Evolutionary conservation across 2,888 invertebrate genomes (phyloP).

Genomic region (Scaptomyza reducta): DNA sequence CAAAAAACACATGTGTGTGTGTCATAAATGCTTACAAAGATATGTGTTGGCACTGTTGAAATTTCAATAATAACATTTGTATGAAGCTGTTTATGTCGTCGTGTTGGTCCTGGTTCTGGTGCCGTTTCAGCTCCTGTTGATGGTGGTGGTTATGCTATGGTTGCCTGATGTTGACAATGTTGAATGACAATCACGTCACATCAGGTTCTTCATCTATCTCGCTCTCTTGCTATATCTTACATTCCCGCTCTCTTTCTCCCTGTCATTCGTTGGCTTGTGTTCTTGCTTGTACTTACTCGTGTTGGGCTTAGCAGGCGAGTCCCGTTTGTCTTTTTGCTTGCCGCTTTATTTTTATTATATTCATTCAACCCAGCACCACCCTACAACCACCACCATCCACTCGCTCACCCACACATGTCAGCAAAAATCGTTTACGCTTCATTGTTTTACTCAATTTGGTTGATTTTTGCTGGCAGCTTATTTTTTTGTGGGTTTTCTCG

Average conservation of each 20-base stretch:
- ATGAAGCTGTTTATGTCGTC: constrained; percentile 74
- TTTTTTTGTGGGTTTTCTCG: constrained; percentile 32
- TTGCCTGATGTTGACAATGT: constrained; percentile 64
- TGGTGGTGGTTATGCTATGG: constrained; percentile 12
- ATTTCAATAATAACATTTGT: constrained; percentile 79
- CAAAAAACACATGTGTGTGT: constrained; percentile 46
- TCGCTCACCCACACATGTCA: constrained; percentile 47
- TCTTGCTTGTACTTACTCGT: constrained; percentile 47
- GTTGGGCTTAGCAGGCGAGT: constrained; percentile 61
- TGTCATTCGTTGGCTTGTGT: constrained; percentile 8
- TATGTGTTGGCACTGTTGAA: constrained; percentile 49
- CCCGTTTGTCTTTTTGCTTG: constrained; percentile 71
- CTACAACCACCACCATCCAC: background rate
- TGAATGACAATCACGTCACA: constrained; percentile 76
- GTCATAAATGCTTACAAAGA: constrained; percentile 59
- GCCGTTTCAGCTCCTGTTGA: constrained; percentile 12
- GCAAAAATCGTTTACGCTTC: constrained; percentile 78
- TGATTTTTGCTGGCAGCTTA: constrained; percentile 53
- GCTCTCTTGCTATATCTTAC: background rate
- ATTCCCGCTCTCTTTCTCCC: constrained; percentile 1
- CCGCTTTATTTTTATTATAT: constrained; percentile 63
- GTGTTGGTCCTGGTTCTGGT: constrained; percentile 19
- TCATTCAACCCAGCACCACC: constrained; percentile 17
- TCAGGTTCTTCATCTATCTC: constrained; percentile 39
- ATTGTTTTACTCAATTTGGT: constrained; percentile 76